A percentile compares a stretch with the other conserved stretches of the same genome.
Conservation (phyloP, 2,797 vertebrate species). For the Darevskia nairensis region DNA sequence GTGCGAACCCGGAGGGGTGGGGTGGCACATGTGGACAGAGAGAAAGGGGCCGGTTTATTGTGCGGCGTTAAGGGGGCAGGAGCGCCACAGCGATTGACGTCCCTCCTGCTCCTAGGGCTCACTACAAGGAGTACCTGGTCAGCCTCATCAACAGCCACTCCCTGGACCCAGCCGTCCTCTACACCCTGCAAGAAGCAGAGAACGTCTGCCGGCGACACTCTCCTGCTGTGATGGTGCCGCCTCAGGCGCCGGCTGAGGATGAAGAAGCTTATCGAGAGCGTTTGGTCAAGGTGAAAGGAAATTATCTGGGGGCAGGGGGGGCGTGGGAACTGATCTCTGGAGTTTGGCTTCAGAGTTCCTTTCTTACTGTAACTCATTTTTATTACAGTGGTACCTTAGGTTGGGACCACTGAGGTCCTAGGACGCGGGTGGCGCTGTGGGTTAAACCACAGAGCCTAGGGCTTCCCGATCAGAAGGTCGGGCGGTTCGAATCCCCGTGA, state of each 20-base stretch:
- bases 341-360: no score
- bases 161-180: constrained; percentile 84
- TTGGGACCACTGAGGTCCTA: no score
- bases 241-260: constrained; percentile 68
- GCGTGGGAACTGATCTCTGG: no score
- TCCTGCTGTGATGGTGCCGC: constrained; percentile 57
- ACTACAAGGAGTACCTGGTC: constrained; percentile 90
- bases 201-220: constrained; percentile 79
- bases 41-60: background rate
- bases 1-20: background rate
- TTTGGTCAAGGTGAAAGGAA: constrained; percentile 76
- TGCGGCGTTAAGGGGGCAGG: background rate
- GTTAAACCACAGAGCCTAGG: no score
- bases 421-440: no score
- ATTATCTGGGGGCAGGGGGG: background rate
- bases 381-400: no score
- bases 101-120: constrained; percentile 77
- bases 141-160: constrained; percentile 86
- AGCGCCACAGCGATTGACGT: background rate
- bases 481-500: no score
- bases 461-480: no score
- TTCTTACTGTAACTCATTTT: no score
- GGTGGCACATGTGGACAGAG: no score
- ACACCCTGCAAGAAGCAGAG: constrained; percentile 73
- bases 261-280: constrained; percentile 75